Conservation (phyloP, 1,140 invertebrate species). For the Argopecten irradians region DNA sequence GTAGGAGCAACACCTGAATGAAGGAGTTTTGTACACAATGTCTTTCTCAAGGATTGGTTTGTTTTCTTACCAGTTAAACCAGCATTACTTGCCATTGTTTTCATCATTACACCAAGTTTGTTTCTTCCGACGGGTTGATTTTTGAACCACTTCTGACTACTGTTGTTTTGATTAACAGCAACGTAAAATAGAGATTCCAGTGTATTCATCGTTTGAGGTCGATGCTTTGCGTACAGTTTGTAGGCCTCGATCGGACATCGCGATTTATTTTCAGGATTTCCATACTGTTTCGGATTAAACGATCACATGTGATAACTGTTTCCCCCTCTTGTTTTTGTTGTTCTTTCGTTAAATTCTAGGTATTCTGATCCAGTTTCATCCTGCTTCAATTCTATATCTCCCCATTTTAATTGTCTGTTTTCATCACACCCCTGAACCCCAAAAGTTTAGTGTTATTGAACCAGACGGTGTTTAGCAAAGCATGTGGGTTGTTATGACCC, state of each 20-base stretch:
- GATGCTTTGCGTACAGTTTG: not conserved
- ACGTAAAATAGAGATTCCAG: not conserved
- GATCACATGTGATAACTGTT: not conserved
- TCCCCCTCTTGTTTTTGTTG: not conserved
- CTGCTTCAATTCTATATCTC: too few relatives aligned
- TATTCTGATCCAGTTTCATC: too few relatives aligned
- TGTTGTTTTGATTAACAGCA: not conserved
- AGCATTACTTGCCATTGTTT: constrained; percentile 19
- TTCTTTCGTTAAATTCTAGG: not conserved
- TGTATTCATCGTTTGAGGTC: not conserved
- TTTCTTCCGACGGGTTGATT: constrained; percentile 1
- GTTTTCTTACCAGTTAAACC: not conserved
- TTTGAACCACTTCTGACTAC: not conserved
- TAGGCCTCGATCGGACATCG: not conserved
- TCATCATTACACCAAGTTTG: constrained; percentile 25
- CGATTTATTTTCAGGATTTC: not conserved
- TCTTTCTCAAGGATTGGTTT: constrained; percentile 18
- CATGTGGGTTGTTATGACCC: too few relatives aligned
- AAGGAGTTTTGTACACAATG: not conserved
- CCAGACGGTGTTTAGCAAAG: too few relatives aligned
- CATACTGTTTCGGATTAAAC: not conserved
- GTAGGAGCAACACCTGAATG: not conserved
- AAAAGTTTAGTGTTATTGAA: too few relatives aligned
- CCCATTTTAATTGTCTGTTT: not conserved
- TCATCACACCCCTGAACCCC: not conserved